A percentile compares a stretch with the other conserved stretches of the same genome.
phyloP scores from a whole-genome alignment of 2,113 vertebrate species.

The Uria aalge region DNA sequence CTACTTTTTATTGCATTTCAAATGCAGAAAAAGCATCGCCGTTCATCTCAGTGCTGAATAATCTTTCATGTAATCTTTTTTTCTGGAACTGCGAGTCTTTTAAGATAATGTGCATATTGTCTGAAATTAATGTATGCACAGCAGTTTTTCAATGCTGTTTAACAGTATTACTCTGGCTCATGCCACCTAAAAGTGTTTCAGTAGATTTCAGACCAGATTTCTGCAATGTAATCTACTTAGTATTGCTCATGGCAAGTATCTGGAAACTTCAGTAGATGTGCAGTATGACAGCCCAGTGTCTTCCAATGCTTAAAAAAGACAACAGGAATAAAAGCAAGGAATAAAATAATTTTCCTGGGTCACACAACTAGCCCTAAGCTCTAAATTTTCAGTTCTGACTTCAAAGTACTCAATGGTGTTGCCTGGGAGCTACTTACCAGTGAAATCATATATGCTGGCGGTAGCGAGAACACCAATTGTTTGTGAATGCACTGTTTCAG shows the following conservation, averaged over 20 bases:
- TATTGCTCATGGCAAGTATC: neutral
- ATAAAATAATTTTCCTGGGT: neutral
- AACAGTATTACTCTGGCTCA: neutral
- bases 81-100: neutral
- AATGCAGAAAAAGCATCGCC: neutral
- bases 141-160: neutral
- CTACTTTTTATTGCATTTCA: neutral
- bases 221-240: neutral
- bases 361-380: neutral
- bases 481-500: neutral
- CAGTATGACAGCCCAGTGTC: neutral
- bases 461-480: neutral
- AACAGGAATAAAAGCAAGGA: neutral
- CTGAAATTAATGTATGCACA: slow-evolving; percentile 6
- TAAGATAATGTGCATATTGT: neutral
- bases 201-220: neutral
- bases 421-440: neutral
- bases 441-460: neutral
- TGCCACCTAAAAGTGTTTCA: neutral
- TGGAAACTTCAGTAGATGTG: neutral
- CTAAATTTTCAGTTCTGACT: neutral
- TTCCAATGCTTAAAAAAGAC: neutral
- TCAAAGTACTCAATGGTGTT: neutral
- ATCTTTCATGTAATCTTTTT: slow-evolving; percentile 7
- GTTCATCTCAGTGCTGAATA: neutral